Evolutionary conservation across 2,888 invertebrate species (phyloP), one percentile per base, ranked within the genome.

Genomic region (Aporophyla lueneburgensis): DNA sequence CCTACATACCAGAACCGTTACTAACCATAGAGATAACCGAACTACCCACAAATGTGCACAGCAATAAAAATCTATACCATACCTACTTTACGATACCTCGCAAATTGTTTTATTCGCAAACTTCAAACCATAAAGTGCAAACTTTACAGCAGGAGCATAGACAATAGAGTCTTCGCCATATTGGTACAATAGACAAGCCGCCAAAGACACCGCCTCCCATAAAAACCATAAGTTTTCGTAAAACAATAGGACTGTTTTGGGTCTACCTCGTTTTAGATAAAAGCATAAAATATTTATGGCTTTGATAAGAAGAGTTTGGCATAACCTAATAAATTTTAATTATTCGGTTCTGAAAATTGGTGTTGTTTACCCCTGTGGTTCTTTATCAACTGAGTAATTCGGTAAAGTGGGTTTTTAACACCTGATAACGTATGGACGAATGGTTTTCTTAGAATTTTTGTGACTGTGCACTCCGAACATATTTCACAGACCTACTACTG

Each of bases 181-280:
- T 79, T 71, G 62, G 68, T 70, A 89, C 85, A 89, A 88, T 86
- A 84, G 88, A 87, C 87, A 86, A 81, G 77, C 78, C 78, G 61
- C 87, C 88, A 93, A 93, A 92, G 89, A 79, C 66, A 86, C 92
- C 92, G 93, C 71, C 74, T 16, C 51, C 72, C 85, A 86, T 87
- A 85, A 85, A 86, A 87, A 86, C 86, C 69, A 78, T 83, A 84
- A 69, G 75, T 84, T 80, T 66, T 71, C 27, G 73, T 77, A 81
- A 87, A 88, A 88, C 86, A 87, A 87, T 81, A n/a, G 80, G n/a
- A 56, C 63, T 85, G 77, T 88, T 85, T 76, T 80, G 85, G 81
- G 72, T 80, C 58, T 76, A 85, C 80, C 83, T 82, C 81, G 65
- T 83, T 86, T 80, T 75, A 78, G 73, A 85, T 85, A 84, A 80